phyloP scores from a whole-genome alignment of 2,888 invertebrate species.

The Drosophila hamatofila region DNA sequence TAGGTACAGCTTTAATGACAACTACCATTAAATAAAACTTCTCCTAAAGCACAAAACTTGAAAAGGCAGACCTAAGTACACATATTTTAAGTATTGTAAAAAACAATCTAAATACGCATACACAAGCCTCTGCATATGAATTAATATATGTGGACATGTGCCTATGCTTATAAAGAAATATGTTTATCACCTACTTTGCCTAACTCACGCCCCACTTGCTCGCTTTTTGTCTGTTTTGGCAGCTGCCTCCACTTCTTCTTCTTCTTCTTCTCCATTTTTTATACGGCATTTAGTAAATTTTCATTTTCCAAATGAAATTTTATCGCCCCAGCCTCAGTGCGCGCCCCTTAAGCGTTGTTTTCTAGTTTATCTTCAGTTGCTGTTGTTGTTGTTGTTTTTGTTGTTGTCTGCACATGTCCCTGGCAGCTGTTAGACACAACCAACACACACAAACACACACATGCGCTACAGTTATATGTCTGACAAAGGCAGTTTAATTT shows the following conservation, averaged over 20 bases:
- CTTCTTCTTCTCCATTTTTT: conserved; percentile 20
- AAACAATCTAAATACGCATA: conserved; percentile 21
- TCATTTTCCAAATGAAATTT: conserved; percentile 79
- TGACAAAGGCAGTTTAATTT: conserved; percentile 78
- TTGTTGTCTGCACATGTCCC: conserved; percentile 71
- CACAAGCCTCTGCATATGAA: neutral
- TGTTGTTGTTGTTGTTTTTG: conserved; percentile 42
- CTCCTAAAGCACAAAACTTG: conserved; percentile 19
- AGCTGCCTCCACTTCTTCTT: conserved; percentile 9
- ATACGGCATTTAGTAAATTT: conserved; percentile 67
- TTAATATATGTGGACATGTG: conserved; percentile 19
- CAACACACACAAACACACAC: conserved; percentile 28
- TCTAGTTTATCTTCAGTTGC: conserved; percentile 70
- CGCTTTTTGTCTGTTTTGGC: conserved; percentile 16
- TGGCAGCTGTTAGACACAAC: conserved; percentile 73
- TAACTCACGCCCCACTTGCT: conserved; percentile 11
- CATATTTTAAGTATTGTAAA: conserved; percentile 60
- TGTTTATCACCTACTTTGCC: conserved; percentile 51
- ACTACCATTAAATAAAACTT: neutral
- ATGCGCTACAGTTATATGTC: conserved; percentile 27
- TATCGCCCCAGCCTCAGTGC: conserved; percentile 38
- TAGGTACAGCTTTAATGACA: no score
- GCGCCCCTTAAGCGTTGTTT: conserved; percentile 34
- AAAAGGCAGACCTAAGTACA: conserved; percentile 33
- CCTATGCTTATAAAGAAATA: conserved; percentile 53